A percentile compares a stretch with the other conserved stretches of the same genome.
These are phyloP conservation scores for Drosophila anomelani DNA, from an alignment of 2,888 invertebrate species.

Conservation along the genomic window DNA sequence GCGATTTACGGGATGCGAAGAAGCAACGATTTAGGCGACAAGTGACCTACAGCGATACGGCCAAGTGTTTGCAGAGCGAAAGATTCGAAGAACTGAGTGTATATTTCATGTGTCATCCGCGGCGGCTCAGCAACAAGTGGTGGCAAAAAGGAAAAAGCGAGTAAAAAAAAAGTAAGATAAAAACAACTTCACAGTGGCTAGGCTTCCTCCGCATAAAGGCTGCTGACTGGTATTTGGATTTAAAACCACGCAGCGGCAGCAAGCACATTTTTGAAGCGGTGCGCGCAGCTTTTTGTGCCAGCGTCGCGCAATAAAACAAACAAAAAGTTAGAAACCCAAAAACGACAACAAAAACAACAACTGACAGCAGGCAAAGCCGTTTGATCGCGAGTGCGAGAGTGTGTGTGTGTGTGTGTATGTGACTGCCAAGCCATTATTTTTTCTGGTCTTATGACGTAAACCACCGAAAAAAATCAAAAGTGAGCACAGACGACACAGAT, in stretches of 20 bases:
- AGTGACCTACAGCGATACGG: constrained; percentile 31
- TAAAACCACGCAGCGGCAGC: constrained; percentile 36
- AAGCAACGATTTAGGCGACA: constrained; percentile 48
- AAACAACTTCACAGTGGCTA: constrained; percentile 8
- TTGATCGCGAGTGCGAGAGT: constrained; percentile 42
- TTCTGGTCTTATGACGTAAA: constrained; percentile 81
- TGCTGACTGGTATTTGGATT: constrained; percentile 24
- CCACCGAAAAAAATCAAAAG: constrained; percentile 77
- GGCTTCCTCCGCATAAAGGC: constrained; percentile 6
- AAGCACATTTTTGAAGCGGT: constrained; percentile 54
- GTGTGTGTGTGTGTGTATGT: constrained; percentile 17
- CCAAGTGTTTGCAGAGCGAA: constrained; percentile 23
- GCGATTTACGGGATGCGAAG: constrained; percentile 42
- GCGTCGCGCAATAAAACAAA: constrained; percentile 74
- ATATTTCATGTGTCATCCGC: constrained; percentile 58
- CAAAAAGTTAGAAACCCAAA: constrained; percentile 62
- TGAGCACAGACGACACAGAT: constrained; percentile 69
- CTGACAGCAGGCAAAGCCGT: constrained; percentile 47
- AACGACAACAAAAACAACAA: constrained; percentile 33
- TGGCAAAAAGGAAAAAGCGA: constrained; percentile 50
- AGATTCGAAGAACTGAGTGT: constrained; percentile 15
- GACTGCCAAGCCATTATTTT: constrained; percentile 76
- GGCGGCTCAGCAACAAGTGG: constrained; percentile 69
- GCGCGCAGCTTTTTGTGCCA: constrained; percentile 68
- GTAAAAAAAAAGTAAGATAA: constrained; percentile 22